phyloP scores from a whole-genome alignment of 2,797 vertebrate genomes.

The Periophthalmus magnuspinnatus region DNA sequence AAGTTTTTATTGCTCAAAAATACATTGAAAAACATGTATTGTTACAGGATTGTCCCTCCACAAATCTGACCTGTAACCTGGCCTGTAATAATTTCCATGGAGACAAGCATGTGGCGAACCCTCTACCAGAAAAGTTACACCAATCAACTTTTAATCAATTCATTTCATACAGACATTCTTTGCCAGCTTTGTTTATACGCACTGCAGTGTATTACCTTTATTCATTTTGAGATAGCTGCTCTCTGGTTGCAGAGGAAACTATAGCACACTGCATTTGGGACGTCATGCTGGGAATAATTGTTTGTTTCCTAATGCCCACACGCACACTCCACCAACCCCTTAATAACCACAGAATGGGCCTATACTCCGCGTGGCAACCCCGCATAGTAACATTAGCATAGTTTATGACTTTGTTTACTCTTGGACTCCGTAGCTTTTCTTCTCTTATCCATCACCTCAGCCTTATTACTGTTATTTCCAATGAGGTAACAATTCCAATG shows the following conservation, averaged over 20 bases:
- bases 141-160: not conserved
- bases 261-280: constrained; percentile 16
- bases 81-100: too few relatives aligned
- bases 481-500: constrained; percentile 87
- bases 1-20: too few relatives aligned
- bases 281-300: constrained; percentile 33
- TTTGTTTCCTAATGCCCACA: constrained; percentile 17
- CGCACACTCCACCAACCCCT: constrained; percentile 36
- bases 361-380: constrained; percentile 45
- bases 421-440: constrained; percentile 53
- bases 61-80: too few relatives aligned
- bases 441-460: constrained; percentile 83
- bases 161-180: not conserved
- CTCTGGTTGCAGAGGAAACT: constrained; percentile 1
- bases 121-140: too few relatives aligned
- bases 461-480: constrained; percentile 84
- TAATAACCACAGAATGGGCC: constrained; percentile 48
- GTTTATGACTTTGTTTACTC: constrained; percentile 76
- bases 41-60: too few relatives aligned
- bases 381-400: constrained; percentile 59
- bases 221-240: not conserved
- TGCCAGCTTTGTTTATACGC: constrained; percentile 3
- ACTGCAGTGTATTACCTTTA: not conserved
- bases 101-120: too few relatives aligned
- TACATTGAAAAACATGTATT: too few relatives aligned